phyloP scores from a whole-genome alignment of 2,113 vertebrate genomes.

The Erinaceus europaeus region DNA sequence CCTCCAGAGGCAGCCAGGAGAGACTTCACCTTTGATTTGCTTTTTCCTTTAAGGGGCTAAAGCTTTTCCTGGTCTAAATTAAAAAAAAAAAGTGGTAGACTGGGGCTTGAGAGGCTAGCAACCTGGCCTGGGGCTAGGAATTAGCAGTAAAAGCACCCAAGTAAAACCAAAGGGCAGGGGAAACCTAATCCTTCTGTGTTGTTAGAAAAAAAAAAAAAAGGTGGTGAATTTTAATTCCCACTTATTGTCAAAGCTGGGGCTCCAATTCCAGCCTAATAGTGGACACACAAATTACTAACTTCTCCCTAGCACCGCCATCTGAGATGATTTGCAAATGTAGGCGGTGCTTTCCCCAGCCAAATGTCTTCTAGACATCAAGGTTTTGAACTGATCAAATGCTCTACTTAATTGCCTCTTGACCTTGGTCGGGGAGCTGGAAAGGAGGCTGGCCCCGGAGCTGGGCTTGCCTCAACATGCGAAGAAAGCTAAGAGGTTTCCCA shows the following conservation, averaged over 20 bases:
- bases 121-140: slow-evolving; percentile 27
- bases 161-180: neutral
- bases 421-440: neutral
- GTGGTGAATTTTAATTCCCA: slow-evolving; percentile 30
- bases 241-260: neutral
- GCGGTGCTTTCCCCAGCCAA: neutral
- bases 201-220: slow-evolving; percentile 13
- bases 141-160: slow-evolving; percentile 15
- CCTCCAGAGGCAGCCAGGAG: neutral
- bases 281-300: slow-evolving; percentile 10
- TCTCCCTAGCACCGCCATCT: neutral
- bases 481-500: slow-evolving; percentile 41
- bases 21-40: slow-evolving; percentile 33
- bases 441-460: neutral
- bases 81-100: slow-evolving; percentile 8
- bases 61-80: slow-evolving; percentile 33
- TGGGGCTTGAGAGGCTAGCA: neutral
- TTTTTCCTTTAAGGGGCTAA: slow-evolving; percentile 31
- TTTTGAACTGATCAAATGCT: neutral
- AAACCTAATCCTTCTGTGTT: neutral
- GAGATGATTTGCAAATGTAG: neutral
- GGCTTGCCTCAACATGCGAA: slow-evolving; percentile 42
- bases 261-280: neutral
- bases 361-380: neutral
- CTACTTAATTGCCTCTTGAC: slow-evolving; percentile 16